Evolutionary conservation across 1,140 invertebrate species (phyloP).

Genomic region (Psilanteris sp.): DNA sequence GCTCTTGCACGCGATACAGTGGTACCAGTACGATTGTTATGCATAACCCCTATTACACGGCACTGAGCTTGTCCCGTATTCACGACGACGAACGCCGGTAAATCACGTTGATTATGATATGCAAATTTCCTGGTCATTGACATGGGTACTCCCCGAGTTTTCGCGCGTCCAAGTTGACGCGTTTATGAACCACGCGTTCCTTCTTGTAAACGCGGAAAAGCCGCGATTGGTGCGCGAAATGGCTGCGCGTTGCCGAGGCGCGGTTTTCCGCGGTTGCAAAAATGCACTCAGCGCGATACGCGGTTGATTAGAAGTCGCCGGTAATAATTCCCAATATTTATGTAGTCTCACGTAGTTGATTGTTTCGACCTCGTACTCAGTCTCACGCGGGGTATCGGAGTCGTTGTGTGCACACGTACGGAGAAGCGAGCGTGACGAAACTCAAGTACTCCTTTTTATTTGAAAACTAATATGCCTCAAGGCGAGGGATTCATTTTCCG

Average conservation of each 20-base stretch:
- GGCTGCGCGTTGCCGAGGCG: no score
- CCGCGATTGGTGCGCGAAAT: not conserved
- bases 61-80: slow-evolving; percentile 13
- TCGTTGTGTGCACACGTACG: slow-evolving; percentile 7
- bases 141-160: not conserved
- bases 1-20: slow-evolving; percentile 44
- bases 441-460: slow-evolving; percentile 46
- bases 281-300: slow-evolving; percentile 14
- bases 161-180: slow-evolving; percentile 23
- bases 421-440: slow-evolving; percentile 43
- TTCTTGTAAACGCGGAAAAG: slow-evolving; percentile 2
- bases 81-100: slow-evolving; percentile 26
- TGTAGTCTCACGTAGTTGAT: slow-evolving; percentile 43
- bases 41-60: slow-evolving; percentile 49
- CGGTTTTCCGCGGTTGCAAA: slow-evolving; percentile 6
- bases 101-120: slow-evolving; percentile 48
- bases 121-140: slow-evolving; percentile 35
- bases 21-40: slow-evolving; percentile 48
- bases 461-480: slow-evolving; percentile 49
- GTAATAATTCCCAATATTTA: slow-evolving; percentile 39
- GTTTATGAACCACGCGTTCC: not conserved
- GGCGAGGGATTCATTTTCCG: slow-evolving; percentile 45
- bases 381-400: slow-evolving; percentile 4
- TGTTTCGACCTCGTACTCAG: slow-evolving; percentile 40
- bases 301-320: slow-evolving; percentile 41